Evolutionary conservation across 2,113 vertebrate species (phyloP), one percentile per base, ranked within the genome.

Genomic region (Micronycteris hirsuta): DNA sequence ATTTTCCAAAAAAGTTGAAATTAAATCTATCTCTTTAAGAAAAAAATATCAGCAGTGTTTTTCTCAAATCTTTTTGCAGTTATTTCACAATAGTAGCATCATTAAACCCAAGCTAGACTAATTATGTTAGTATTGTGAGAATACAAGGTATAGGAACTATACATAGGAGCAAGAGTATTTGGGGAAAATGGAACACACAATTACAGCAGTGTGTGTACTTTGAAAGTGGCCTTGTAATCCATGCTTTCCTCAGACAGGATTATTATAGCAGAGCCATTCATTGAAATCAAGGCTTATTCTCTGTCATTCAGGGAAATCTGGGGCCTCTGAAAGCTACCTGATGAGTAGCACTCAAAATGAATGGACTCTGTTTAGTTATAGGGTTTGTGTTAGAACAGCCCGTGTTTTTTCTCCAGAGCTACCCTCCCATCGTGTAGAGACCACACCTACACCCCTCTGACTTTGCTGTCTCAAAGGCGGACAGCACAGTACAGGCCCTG

Each of bases 251-350:
- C 73, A 93, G 67, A 76, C 52, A 61, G 38, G 5, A 90, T 87
- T 85, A 68, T 93, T 81, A 47, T 17, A 49, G 31, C 38, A 74
- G n/a, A 76, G 47, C 70, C 49, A 47, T 78, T 97, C 83, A 45
- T 11, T 87, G 93, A 95, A 98, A 97, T 98, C 97, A 97, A 94
- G 47, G 26, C 77, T 87, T 67, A 96, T 97, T 98, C 87, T 96
- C 88, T 88, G 67, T 89, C 68, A 45, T 63, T 86, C 58, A 65
- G 54, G 31, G 20, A 26, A 87, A 95, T 73, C 65, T 43, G 16
- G 70, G 58, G 45, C 45, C 77, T 96, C 52, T 97, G 95, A 97
- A 98, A 95, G 65, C 74, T 81, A 38, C 78, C 65, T 97, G 97
- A 97, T 82, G 86, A 94, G 74, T 52, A 33, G 65, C 2, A 28